These are phyloP conservation scores for Sus scrofa DNA, from an alignment of 2,113 vertebrate species.

Conservation along the genomic window T2T-Sscrofa CM000825.6:8374001-8374500, in stretches of 20 bases:
- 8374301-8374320: slow-evolving; percentile 36
- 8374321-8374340: slow-evolving; percentile 61
- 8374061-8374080: no score
- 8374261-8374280: slow-evolving; percentile 56
- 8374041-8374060: not conserved
- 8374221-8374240: not conserved
- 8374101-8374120: not conserved
- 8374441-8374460: slow-evolving; percentile 55
- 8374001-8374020: not conserved
- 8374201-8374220: no score
- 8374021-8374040: not conserved
- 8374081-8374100: not conserved
- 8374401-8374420: slow-evolving; percentile 61
- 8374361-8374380: slow-evolving; percentile 79
- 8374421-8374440: slow-evolving; percentile 82
- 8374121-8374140: not conserved
- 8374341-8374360: slow-evolving; percentile 15
- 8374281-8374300: slow-evolving; percentile 79
- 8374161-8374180: not conserved
- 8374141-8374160: not conserved
- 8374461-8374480: slow-evolving; percentile 81
- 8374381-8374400: slow-evolving; percentile 77
- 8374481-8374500: slow-evolving; percentile 51
- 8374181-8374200: not conserved
- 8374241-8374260: not conserved